Evolutionary conservation across 2,797 vertebrate species (phyloP), one percentile per base, ranked within the genome.

Genomic region (Phalloptychus januarius): DNA sequence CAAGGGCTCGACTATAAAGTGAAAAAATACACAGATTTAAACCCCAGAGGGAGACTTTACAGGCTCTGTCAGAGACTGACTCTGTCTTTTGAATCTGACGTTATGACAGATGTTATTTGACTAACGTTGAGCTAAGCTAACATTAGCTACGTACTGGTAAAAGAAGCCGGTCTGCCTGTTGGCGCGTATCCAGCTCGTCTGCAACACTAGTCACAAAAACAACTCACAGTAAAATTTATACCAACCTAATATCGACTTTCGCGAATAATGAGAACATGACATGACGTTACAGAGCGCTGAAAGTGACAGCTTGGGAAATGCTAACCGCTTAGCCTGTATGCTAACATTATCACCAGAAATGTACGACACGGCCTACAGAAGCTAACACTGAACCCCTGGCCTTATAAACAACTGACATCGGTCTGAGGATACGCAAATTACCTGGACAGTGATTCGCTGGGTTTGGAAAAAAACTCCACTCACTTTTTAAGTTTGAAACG

Each of bases 71-170:
- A 50, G 45, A 74, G n/a, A 52, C 58, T 15, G 36, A 67, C 72
- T 82, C 54, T 79, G 63, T 76, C 81, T 83, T 10, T 81, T 80
- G 81, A 84, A 86, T 80, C 85, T 74, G 82, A 91, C 89, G 79
- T 88, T 93, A 89, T 92, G 93, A 94, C 93, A 94, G 92, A 94
- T 94, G 94, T 89, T 93, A 91, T 88, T 88, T 85, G 85, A 89
- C 88, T 86, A 85, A 82, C 84, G 74, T 65, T 76, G 44, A 42
- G 86, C 83, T 91, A 91, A 86, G 90, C 90, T 91, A 86, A 77
- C 86, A 82, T 80, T 92, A 93, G 92, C 90, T 40, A 65, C 78
- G 63, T 67, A 71, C 67, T 87, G 80, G 80, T 86, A 83, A 83
- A 89, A 91, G 91, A 95, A 93, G 95, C 95, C 94, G 95, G 94